Evolutionary conservation across 2,888 invertebrate genomes (phyloP).

Genomic region (Muschampia plurimacula): DNA sequence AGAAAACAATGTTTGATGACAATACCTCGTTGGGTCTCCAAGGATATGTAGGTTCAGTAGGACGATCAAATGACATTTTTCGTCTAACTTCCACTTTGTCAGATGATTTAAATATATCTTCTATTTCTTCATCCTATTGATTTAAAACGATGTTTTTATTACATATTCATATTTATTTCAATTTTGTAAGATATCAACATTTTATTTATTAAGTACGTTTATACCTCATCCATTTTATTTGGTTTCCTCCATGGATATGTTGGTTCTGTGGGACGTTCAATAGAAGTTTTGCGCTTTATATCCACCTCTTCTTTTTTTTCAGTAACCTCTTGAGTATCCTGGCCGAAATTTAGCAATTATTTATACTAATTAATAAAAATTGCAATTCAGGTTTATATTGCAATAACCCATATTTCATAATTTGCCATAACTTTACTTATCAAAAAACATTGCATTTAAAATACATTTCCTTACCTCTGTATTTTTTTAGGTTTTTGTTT

Average conservation of each 20-base stretch:
- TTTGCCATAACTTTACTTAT: too few species aligned
- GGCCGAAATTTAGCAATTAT: background rate
- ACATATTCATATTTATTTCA: background rate
- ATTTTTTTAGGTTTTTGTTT: background rate
- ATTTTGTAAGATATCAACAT: background rate
- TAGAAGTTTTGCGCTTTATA: constrained; percentile 47
- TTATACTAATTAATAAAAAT: background rate
- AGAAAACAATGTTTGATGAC: background rate
- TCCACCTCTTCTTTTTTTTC: constrained; percentile 44
- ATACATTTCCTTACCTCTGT: too few species aligned
- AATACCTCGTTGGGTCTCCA: constrained; percentile 55
- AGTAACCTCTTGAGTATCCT: constrained; percentile 9
- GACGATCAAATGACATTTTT: constrained; percentile 49
- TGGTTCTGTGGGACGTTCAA: constrained; percentile 50
- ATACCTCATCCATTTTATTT: constrained; percentile 55
- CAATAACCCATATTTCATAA: too few species aligned
- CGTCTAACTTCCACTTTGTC: constrained; percentile 43
- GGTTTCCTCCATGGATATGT: constrained; percentile 53
- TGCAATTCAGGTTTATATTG: too few species aligned
- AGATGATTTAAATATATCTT: constrained; percentile 39
- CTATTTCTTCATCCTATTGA: constrained; percentile 24
- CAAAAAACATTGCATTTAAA: too few species aligned
- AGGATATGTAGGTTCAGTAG: constrained; percentile 51
- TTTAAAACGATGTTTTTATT: background rate
- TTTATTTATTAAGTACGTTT: background rate